Conservation (phyloP, 2,113 vertebrate genomes). For the Macquaria australasica region DNA sequence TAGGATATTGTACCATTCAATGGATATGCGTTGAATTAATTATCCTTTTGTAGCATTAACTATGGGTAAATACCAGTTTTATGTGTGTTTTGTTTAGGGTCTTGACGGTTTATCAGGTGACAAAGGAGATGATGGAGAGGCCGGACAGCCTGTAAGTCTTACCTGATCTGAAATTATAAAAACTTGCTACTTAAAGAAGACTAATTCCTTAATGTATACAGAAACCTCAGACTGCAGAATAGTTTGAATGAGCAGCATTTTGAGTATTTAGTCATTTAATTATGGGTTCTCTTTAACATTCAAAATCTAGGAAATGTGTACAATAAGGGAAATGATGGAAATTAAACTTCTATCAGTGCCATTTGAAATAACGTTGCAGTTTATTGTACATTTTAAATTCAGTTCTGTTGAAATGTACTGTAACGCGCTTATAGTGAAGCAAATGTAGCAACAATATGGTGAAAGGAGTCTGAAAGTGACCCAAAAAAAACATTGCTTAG, state of each 20-base stretch:
- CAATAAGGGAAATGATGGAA: neutral
- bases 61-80: neutral
- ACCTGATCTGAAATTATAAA: neutral
- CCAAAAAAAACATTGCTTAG: neutral
- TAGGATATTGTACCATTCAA: neutral
- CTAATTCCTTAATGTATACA: neutral
- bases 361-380: neutral
- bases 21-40: neutral
- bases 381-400: neutral
- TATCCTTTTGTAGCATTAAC: neutral
- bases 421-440: neutral
- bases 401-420: neutral
- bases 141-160: conserved; percentile 92
- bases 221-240: neutral
- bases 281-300: neutral
- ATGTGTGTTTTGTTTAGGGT: conserved; percentile 83
- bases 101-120: conserved; percentile 92
- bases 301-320: neutral
- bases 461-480: neutral
- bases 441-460: neutral
- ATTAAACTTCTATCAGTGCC: no score
- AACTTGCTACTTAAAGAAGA: neutral
- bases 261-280: neutral
- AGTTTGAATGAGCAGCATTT: neutral
- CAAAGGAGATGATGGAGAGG: conserved; percentile 96